Conservation (phyloP, 2,113 vertebrate genomes). For the Propithecus coquereli region DNA sequence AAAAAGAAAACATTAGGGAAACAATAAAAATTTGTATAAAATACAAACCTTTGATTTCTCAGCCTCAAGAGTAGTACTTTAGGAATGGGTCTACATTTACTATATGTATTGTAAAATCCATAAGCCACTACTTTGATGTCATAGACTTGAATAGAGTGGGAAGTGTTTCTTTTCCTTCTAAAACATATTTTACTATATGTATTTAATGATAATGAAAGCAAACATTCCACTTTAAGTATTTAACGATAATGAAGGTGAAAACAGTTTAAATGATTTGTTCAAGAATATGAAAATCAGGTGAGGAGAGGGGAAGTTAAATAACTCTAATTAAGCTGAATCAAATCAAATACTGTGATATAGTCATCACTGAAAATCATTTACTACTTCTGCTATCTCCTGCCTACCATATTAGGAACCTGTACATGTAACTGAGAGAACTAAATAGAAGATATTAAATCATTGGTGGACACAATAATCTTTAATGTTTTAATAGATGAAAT, state of each 20-base stretch:
- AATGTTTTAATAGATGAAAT: neutral
- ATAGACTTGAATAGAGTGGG: neutral
- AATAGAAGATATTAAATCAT: neutral
- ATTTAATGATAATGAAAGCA: neutral
- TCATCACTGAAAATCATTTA: constrained; percentile 4
- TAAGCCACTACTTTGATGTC: neutral
- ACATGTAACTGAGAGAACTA: constrained; percentile 22
- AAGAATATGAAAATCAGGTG: constrained; percentile 39
- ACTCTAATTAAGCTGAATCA: constrained; percentile 6
- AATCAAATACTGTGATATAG: neutral
- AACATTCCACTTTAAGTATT: neutral
- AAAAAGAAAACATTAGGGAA: neutral
- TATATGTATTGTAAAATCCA: neutral
- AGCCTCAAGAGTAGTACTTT: neutral
- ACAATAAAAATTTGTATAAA: constrained; percentile 1
- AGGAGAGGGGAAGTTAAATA: neutral
- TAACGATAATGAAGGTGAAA: neutral
- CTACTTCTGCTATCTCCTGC: neutral
- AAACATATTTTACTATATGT: neutral
- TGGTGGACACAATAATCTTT: neutral
- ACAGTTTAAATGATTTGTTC: constrained; percentile 7
- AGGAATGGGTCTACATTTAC: neutral
- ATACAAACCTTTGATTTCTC: neutral
- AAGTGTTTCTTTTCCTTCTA: neutral
- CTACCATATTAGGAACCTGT: neutral